phyloP scores from a whole-genome alignment of 2,888 invertebrate species.

The Melieria picta region DNA sequence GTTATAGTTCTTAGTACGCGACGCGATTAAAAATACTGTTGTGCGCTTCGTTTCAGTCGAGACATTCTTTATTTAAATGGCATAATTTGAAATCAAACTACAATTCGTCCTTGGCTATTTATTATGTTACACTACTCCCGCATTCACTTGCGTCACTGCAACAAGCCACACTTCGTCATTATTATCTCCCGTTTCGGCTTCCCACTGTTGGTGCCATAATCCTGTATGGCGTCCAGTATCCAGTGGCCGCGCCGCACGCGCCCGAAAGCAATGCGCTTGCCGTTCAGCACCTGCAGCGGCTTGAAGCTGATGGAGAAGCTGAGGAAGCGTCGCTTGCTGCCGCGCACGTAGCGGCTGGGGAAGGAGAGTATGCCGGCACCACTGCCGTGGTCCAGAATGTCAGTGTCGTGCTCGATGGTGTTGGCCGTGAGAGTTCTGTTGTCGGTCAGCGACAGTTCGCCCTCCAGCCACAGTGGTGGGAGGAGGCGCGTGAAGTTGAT shows the following conservation, averaged over 20 bases:
- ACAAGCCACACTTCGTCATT: constrained; percentile 55
- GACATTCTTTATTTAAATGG: neutral
- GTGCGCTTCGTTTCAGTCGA: neutral
- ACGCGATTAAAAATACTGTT: neutral
- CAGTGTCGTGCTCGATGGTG: constrained; percentile 56
- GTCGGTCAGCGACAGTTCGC: constrained; percentile 47
- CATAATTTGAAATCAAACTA: constrained; percentile 16
- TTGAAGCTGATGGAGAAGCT: constrained; percentile 61
- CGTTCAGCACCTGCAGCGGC: constrained; percentile 59
- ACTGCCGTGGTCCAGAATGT: constrained; percentile 57
- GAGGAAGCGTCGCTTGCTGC: constrained; percentile 49
- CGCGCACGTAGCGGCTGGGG: constrained; percentile 58
- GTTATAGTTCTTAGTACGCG: too few relatives aligned
- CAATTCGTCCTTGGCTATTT: neutral
- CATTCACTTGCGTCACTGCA: constrained; percentile 27
- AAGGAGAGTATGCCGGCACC: constrained; percentile 56
- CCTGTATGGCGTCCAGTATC: constrained; percentile 53
- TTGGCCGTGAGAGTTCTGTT: constrained; percentile 43
- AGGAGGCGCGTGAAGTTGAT: constrained; percentile 53
- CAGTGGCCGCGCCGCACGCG: constrained; percentile 56
- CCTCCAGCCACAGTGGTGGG: constrained; percentile 59
- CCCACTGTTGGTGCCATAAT: constrained; percentile 51
- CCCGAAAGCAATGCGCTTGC: constrained; percentile 61
- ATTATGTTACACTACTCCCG: neutral
- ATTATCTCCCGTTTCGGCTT: constrained; percentile 50